Evolutionary conservation across 1,140 invertebrate species (phyloP).

Genomic region (Oreohelix idahoensis): DNA sequence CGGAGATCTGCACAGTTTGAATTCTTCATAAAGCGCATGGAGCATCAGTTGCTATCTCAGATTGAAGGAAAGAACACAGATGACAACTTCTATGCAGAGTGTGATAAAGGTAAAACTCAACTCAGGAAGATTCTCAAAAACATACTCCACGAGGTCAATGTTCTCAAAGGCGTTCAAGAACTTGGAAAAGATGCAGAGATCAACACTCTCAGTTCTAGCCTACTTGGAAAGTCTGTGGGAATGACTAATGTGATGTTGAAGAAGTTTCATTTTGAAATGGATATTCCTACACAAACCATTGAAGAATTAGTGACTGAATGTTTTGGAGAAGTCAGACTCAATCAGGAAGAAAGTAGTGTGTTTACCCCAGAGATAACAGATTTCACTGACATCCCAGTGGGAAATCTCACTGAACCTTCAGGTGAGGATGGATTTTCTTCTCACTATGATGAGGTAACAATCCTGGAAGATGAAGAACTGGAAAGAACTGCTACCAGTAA

Average conservation of each 20-base stretch:
- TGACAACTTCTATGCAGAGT: conserved; percentile 38
- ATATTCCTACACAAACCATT: conserved; percentile 24
- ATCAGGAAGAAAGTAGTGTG: conserved; percentile 1
- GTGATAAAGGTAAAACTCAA: conserved; percentile 40
- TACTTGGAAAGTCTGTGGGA: conserved; percentile 39
- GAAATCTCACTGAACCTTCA: background rate
- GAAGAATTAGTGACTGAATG: conserved; percentile 37
- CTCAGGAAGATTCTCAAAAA: conserved; percentile 50
- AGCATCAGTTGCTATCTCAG: conserved; percentile 48
- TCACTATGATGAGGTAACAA: background rate
- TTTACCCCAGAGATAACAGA: conserved; percentile 41
- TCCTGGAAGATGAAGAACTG: conserved; percentile 2
- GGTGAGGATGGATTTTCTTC: background rate
- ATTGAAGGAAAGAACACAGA: conserved; percentile 45
- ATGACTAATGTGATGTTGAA: conserved; percentile 28
- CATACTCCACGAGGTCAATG: conserved; percentile 51
- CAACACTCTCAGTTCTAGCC: conserved; percentile 33
- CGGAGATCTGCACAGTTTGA: conserved; percentile 46
- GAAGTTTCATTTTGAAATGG: conserved; percentile 18
- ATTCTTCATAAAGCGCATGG: conserved; percentile 47
- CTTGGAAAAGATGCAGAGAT: conserved; percentile 48
- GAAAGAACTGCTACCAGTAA: background rate
- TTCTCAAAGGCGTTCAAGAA: conserved; percentile 49
- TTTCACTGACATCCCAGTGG: conserved; percentile 25
- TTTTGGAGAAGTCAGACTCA: conserved; percentile 44